These are phyloP conservation scores for Zonotrichia leucophrys DNA, from an alignment of 2,113 vertebrate species.

Conservation along the genomic window DNA sequence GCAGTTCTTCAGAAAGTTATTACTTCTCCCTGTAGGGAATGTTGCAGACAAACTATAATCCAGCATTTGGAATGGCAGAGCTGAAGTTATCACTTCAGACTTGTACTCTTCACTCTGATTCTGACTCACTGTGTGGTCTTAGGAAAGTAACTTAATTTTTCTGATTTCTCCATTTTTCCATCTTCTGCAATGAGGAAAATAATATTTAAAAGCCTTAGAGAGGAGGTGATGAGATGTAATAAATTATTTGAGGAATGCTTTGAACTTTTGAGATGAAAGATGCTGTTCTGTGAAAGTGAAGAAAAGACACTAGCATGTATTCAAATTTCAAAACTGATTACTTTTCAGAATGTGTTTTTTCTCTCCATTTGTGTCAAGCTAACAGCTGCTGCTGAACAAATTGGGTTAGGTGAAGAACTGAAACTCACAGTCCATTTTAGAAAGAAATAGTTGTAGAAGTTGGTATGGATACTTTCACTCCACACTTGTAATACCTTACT, in stretches of 20 bases:
- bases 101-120: background rate
- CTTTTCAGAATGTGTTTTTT: conserved; percentile 25
- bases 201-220: conserved; percentile 29
- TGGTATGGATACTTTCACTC: background rate
- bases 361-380: background rate
- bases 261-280: conserved; percentile 56
- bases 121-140: conserved; percentile 40
- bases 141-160: conserved; percentile 33
- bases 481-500: background rate
- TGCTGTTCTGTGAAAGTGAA: conserved; percentile 28
- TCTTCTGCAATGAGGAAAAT: conserved; percentile 23
- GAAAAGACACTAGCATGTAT: background rate
- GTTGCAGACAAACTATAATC: conserved; percentile 22
- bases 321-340: conserved; percentile 28
- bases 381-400: background rate
- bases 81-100: background rate
- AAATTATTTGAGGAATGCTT: conserved; percentile 56
- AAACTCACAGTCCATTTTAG: background rate
- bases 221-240: background rate
- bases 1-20: background rate
- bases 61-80: background rate
- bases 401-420: background rate
- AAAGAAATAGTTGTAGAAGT: background rate
- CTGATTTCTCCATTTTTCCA: conserved; percentile 39
- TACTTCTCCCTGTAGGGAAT: conserved; percentile 6